phyloP scores from a whole-genome alignment of 2,888 invertebrate species.

The Fissipunctia ypsillon region DNA sequence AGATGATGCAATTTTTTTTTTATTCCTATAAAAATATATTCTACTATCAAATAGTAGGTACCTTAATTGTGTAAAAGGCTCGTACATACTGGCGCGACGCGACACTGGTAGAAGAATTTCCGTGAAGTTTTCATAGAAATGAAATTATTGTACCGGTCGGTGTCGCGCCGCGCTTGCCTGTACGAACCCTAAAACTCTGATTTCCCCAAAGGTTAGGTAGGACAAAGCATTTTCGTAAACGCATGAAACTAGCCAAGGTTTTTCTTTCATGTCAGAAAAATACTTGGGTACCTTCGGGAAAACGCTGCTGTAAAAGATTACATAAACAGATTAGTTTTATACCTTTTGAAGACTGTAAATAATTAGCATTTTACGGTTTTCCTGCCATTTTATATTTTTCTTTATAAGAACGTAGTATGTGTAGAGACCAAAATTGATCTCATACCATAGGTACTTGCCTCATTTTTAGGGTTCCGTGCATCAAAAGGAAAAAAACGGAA shows the following conservation, averaged over 20 bases:
- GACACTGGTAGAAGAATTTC: too few species aligned
- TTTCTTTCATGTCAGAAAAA: slow-evolving; percentile 8
- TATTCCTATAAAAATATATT: neutral
- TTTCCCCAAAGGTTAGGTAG: neutral
- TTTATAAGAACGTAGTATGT: neutral
- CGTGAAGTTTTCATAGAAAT: too few species aligned
- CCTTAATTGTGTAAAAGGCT: neutral
- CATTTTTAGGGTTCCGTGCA: too few species aligned
- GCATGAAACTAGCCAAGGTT: neutral
- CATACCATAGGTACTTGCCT: neutral
- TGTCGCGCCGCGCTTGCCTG: too few species aligned
- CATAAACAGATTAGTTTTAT: neutral
- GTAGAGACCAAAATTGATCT: neutral
- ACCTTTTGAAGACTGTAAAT: neutral
- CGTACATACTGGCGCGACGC: too few species aligned
- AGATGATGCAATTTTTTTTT: neutral
- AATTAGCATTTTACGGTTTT: neutral
- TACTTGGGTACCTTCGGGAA: too few species aligned
- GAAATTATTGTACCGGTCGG: too few species aligned
- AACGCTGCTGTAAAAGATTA: neutral
- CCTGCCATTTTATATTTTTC: neutral
- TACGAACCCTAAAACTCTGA: neutral
- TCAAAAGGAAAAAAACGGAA: too few species aligned
- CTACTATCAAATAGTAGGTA: neutral
- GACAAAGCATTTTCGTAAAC: neutral